These are phyloP conservation scores for Hyles lineata DNA, from an alignment of 2,888 invertebrate species.

Conservation along the genomic window DNA sequence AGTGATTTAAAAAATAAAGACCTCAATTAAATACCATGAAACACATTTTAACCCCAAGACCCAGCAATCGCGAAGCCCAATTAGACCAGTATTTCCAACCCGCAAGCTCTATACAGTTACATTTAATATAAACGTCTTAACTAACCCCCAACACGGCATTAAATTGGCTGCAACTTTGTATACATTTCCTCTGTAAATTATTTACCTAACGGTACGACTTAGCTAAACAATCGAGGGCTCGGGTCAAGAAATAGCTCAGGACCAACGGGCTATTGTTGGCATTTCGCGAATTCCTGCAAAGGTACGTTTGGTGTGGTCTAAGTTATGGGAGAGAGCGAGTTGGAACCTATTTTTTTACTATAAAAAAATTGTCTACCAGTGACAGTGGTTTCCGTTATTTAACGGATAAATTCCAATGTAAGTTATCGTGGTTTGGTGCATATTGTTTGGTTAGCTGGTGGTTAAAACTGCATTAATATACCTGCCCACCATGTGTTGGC, in stretches of 20 bases:
- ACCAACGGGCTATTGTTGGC: constrained; percentile 43
- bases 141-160: constrained; percentile 30
- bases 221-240: constrained; percentile 25
- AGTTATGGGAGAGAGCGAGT: not conserved
- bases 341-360: not conserved
- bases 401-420: not conserved
- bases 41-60: too few relatives aligned
- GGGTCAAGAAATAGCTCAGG: constrained; percentile 39
- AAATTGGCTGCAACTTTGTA: constrained; percentile 29
- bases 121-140: constrained; percentile 27
- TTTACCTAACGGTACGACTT: constrained; percentile 18
- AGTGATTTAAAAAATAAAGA: too few relatives aligned
- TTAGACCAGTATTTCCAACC: not conserved
- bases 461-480: not conserved
- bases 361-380: not conserved
- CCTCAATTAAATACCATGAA: too few relatives aligned
- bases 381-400: too few relatives aligned
- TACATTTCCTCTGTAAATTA: constrained; percentile 23
- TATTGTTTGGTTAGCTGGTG: too few relatives aligned
- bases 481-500: too few relatives aligned
- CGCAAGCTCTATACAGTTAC: not conserved
- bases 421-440: not conserved
- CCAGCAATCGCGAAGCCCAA: not conserved
- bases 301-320: constrained; percentile 19
- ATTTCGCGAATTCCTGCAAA: constrained; percentile 44